phyloP scores from a whole-genome alignment of 37 sponge, comb jelly and placozoan species.

The Aplysina aerophoba region DNA sequence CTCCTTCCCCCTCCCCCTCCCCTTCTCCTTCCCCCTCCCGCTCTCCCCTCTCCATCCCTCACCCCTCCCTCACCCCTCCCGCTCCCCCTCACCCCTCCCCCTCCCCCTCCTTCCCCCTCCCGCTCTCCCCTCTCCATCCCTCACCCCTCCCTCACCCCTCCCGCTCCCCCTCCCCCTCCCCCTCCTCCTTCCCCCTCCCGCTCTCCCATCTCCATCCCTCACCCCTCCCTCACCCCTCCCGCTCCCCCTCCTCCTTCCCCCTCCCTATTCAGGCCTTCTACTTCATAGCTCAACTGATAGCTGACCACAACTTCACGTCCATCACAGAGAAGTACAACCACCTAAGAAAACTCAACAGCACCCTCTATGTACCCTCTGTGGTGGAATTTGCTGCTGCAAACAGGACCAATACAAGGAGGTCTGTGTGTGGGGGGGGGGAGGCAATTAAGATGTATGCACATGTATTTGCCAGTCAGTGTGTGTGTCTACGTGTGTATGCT shows the following conservation, averaged over 20 bases:
- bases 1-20: too few species aligned
- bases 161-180: too few species aligned
- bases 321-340: neutral
- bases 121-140: too few species aligned
- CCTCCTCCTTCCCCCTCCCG: too few species aligned
- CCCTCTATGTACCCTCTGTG: neutral
- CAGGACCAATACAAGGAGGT: slow-evolving; percentile 57
- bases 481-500: neutral
- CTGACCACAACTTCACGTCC: neutral
- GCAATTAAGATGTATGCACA: slow-evolving; percentile 3
- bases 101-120: slow-evolving; percentile 30
- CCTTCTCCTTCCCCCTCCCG: too few species aligned
- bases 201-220: too few species aligned
- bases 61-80: neutral
- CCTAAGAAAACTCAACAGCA: neutral
- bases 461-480: neutral
- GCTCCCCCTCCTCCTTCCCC: neutral
- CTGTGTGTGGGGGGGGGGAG: neutral
- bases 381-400: slow-evolving; percentile 35
- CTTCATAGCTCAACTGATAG: neutral
- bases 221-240: too few species aligned
- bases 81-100: neutral
- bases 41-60: too few species aligned
- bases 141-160: too few species aligned
- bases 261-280: neutral